Base-by-base conservation (phyloP, 2,888 invertebrate species). In the Nomada fabriciana region DNA sequence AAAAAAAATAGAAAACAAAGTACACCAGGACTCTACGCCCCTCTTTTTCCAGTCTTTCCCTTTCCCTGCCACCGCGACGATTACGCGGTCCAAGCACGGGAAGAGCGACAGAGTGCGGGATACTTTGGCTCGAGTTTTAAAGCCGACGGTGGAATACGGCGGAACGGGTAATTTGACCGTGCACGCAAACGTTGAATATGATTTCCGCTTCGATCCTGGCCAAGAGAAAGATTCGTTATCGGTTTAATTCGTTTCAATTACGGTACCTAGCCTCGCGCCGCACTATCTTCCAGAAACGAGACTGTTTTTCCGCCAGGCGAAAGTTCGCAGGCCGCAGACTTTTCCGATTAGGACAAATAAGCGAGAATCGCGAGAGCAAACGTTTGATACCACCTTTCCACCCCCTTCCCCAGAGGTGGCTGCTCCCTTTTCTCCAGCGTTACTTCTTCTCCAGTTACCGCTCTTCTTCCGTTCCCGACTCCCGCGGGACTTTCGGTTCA, bases 401-500 rank as follows among this genome's bases (percentile, higher is more conserved):
- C 13, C 7, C n/a, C 15, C 29, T 20, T 3, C n/a, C 23, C 55
- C 1, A 29, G 29, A 13, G 7, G 13, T 15, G 53, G 68, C 63
- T 79, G 59, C 65, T 70, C 72, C 63, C 79, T 85, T 77, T 78
- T 57, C 67, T 63, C 69, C 42, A 43, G 53, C 29, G 42, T 42
- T 70, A 18, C 86, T 57, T 75, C 85, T 60, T 68, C 72, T 52
- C 43, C 74, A 55, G 59, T 71, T 67, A 59, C 74, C 74, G 77
- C 76, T 73, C 76, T 82, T 80, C 85, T 80, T 83, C 83, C 80
- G 76, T 65, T 80, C 71, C 69, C 71, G 83, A 73, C 73, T 88
- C 91, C 89, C 90, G 71, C 59, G 91, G 87, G 91, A 90, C 88
- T 90, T 90, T 88, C 90, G 88, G 89, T 88, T 84, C 88, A 83